Base-by-base conservation (phyloP, 2,888 invertebrate genomes). In the Zygaena filipendulae region DNA sequence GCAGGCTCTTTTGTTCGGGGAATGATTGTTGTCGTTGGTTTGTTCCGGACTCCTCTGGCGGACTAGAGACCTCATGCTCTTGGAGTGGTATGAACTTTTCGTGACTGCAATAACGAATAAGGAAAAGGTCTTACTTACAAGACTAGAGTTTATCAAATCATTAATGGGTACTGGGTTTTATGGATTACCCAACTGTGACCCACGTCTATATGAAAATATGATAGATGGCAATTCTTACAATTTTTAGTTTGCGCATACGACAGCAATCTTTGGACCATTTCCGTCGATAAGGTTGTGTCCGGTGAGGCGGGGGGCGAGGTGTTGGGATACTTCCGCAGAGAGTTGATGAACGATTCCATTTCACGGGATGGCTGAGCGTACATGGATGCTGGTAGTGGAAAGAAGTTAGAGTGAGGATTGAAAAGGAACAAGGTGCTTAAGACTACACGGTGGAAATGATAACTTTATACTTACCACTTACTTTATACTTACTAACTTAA, bases 271-370 rank as follows among this genome's bases (percentile, higher is more conserved):
- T 55, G 51, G 1, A 63, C 35, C 5, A 64, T 35, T 8, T 61
- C 56, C 0, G 43, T 22, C 1, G 61, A 51, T 0, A 38, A 21
- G 0, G 44, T 35, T 3, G 33, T 32, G 10, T 40, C 38, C 0
- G 47, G 40, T 0, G 36, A 30, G 11, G 23, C 32, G 0, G 64
- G 61, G n/a, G n/a, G n/a, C n/a, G n/a, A n/a, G n/a, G n/a, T n/a
- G n/a, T n/a, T n/a, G n/a, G n/a, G n/a, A 11, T 67, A 67, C 25
- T 49, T 53, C 2, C 66, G 39, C 2, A 67, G 35, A 0, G 67
- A 61, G 1, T 45, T 39, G 0, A 39, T 52, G 29, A 67, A 67
- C 0, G 48, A 36, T 0, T 56, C 55, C 0, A 33, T 33, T 5
- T 29, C 31, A 1, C 39, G 39, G 0, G n/a, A n/a, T 36, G 31